phyloP scores from a whole-genome alignment of 2,888 invertebrate species.

The Microchrysa polita region DNA sequence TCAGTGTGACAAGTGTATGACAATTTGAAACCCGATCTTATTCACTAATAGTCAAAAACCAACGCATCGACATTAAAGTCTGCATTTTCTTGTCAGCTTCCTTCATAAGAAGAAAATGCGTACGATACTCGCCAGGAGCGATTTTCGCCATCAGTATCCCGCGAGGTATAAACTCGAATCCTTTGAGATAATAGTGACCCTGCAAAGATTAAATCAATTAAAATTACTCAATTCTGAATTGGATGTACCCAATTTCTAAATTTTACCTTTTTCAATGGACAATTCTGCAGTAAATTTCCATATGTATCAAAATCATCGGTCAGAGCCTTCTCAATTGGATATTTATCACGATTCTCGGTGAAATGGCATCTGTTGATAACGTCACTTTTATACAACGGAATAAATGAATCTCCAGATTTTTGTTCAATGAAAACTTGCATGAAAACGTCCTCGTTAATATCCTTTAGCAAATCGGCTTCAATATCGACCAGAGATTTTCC shows the following conservation, averaged over 20 bases:
- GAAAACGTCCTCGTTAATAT: conserved; percentile 42
- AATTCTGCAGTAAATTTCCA: conserved; percentile 53
- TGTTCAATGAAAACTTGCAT: conserved; percentile 46
- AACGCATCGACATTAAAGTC: conserved; percentile 36
- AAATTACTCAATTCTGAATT: no score
- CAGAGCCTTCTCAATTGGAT: conserved; percentile 47
- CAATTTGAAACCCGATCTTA: no score
- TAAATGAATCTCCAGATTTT: neutral
- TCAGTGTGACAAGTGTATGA: no score
- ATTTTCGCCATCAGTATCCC: conserved; percentile 35
- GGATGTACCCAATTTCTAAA: neutral
- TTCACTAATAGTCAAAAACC: conserved; percentile 2
- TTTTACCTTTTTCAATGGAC: conserved; percentile 52
- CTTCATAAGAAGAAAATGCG: conserved; percentile 40
- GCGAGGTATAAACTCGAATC: conserved; percentile 26
- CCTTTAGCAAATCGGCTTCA: conserved; percentile 44
- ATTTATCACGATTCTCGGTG: conserved; percentile 46
- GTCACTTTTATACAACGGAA: conserved; percentile 46
- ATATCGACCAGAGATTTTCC: conserved; percentile 44
- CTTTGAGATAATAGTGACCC: conserved; percentile 46
- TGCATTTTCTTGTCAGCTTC: conserved; percentile 33
- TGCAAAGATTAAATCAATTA: neutral
- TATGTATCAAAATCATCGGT: conserved; percentile 50
- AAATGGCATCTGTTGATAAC: conserved; percentile 47
- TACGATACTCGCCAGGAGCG: conserved; percentile 33